Evolutionary conservation across 1,140 invertebrate species (phyloP), one percentile per base, ranked within the genome.

Genomic region (Macrosteles quadrilineatus): DNA sequence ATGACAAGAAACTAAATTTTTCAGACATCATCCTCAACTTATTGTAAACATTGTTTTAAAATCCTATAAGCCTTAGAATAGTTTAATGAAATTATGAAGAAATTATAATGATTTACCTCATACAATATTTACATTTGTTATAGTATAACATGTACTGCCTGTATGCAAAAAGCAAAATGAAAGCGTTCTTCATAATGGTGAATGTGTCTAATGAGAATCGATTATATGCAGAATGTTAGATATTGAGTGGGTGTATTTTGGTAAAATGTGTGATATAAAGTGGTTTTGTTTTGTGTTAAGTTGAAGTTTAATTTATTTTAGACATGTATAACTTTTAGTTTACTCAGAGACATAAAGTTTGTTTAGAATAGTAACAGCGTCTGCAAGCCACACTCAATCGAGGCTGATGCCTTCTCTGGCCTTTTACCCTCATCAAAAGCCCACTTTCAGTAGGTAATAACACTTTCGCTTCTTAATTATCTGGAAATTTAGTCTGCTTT

Each of bases 391-490:
- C 27, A 59, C 55, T 25, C 23, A 59, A 59, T 4, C 55, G 55
- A 59, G 55, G 55, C 55, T 59, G 55, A 59, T 59, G 55, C 55
- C 55, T 59, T 59, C 55, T 21, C 55, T 59, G 55, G 55, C 55
- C 55, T 59, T 59, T 59, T 59, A 11, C 23, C 6, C 27, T 59
- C 55, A 59, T 27, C 55, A 59, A 30, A 59, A 23, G 55, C 55
- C 55, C 55, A 59, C 55, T 59, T 59, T 59, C 55, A 21, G 25
- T 59, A 59, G 21, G 55, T 59, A 30, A 25, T 36, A 6, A 36
- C 32, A 36, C 32, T 36, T 63, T 63, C 31, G 19, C 31, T 63
- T 63, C 25, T 3, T 55, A 21, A 11, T 21, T n/a, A n/a, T n/a
- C n/a, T n/a, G n/a, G n/a, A n/a, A n/a, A n/a, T n/a, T n/a, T n/a